Evolutionary conservation across 2,113 vertebrate genomes (phyloP), one percentile per base, ranked within the genome.

Genomic region (Anser brachyrhynchus): DNA sequence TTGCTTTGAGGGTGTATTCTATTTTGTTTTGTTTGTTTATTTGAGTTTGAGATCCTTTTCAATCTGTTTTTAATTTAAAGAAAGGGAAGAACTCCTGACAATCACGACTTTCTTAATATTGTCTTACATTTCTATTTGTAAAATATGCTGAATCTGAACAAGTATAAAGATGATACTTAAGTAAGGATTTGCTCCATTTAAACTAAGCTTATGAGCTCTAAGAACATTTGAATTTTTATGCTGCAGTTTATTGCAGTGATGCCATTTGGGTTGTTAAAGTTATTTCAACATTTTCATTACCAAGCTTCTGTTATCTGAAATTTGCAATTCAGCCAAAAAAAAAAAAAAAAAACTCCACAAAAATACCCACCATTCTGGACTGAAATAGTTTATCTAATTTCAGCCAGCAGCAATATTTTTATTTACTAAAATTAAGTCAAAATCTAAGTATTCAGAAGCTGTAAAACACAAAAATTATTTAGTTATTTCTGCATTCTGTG

Each of bases 231-330:
- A 81, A 75, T 87, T 91, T 92, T 95, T 91, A 91, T 74, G 64
- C 61, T 39, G 13, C 65, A 44, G 41, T 89, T 96, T 86, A 92
- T 87, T 84, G 69, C 74, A 66, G 73, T 44, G 37, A 29, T 87
- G 57, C 80, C 80, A 71, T 94, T 92, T 96, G 73, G 76, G 44
- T 73, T 95, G 65, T 87, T 95, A 88, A 89, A 87, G 86, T 76
- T 92, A 78, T 89, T 91, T 71, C 89, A 91, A 66, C 65, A 44
- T 81, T 87, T 91, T 92, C 81, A 92, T 91, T 96, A 91, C 73
- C 44, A 62, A 91, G 70, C 14, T 18, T 83, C 58, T 84, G 20
- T 52, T 80, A 73, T 92, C 29, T 62, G 51, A 78, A 89, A 70
- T 31, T 91, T 46, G 57, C 78, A 89, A 84, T 75, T 92, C 77